phyloP scores from a whole-genome alignment of 2,113 vertebrate species.

The Gambusia holbrooki region DNA sequence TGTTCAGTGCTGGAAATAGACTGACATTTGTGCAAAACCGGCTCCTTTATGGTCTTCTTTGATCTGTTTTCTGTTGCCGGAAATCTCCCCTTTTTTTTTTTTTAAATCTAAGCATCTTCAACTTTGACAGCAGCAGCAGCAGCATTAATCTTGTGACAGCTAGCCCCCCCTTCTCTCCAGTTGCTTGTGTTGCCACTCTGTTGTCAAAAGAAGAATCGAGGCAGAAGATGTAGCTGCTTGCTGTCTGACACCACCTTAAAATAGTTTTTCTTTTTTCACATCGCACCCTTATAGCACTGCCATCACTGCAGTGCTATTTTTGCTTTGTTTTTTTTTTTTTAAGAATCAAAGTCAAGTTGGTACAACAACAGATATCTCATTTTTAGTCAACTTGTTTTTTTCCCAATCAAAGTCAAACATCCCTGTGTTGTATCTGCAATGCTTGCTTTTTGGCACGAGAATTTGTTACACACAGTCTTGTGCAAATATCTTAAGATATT shows the following conservation, averaged over 20 bases:
- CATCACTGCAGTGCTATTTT: constrained; percentile 8
- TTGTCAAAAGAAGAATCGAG: not conserved
- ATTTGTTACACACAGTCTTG: not conserved
- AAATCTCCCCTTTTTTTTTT: not conserved
- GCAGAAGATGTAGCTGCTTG: not conserved
- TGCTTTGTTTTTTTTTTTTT: too few species aligned
- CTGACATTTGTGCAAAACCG: not conserved
- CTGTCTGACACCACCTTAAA: constrained; percentile 3
- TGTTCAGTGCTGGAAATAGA: not conserved
- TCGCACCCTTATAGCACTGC: not conserved
- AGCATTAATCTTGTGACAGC: constrained; percentile 3
- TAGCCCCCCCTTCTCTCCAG: not conserved
- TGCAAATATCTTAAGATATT: not conserved
- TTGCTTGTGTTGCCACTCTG: not conserved
- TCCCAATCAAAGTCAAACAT: constrained; percentile 4
- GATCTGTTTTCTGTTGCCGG: not conserved
- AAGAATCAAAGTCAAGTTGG: not conserved
- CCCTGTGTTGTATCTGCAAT: constrained; percentile 5
- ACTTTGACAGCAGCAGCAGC: constrained; percentile 10
- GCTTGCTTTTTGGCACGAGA: not conserved
- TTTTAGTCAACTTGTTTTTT: not conserved
- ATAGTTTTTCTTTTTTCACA: constrained; percentile 1
- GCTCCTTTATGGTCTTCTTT: not conserved
- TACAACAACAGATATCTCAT: not conserved
- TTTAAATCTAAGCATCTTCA: not conserved